These are phyloP conservation scores for Anoura caudifer DNA, from an alignment of 2,113 vertebrate species.

Conservation along the genomic window DNA sequence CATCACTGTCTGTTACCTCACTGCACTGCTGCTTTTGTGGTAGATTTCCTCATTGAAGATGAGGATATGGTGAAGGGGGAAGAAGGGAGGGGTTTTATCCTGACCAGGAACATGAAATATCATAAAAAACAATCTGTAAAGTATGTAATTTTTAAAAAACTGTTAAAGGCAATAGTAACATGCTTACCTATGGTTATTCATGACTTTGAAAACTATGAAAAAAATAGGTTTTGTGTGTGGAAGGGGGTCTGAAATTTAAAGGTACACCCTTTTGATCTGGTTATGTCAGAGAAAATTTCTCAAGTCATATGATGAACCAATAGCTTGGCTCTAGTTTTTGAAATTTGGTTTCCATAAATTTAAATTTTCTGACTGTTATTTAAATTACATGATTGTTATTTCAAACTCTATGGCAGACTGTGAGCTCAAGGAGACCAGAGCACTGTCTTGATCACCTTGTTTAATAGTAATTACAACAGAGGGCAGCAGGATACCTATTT, in stretches of 20 bases:
- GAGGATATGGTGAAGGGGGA: not conserved
- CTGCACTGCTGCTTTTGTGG: not conserved
- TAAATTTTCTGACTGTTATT: not conserved
- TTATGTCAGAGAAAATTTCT: not conserved
- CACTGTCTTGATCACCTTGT: not conserved
- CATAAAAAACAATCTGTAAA: not conserved
- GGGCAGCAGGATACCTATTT: not conserved
- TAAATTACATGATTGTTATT: not conserved
- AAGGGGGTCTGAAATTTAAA: not conserved
- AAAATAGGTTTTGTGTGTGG: not conserved
- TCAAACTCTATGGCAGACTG: not conserved
- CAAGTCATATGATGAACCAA: not conserved
- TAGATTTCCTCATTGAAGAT: not conserved
- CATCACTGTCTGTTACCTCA: not conserved
- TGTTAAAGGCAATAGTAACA: not conserved
- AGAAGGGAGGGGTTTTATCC: not conserved
- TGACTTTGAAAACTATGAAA: not conserved
- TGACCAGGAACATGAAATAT: not conserved
- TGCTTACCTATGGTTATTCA: not conserved
- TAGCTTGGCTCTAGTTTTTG: not conserved
- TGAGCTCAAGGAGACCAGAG: not conserved
- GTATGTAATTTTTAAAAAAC: not conserved
- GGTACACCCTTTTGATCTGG: not conserved
- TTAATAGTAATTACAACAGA: not conserved
- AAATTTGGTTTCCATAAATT: not conserved